Conservation (phyloP, 2,113 vertebrate genomes). For the Suricata suricatta region DNA sequence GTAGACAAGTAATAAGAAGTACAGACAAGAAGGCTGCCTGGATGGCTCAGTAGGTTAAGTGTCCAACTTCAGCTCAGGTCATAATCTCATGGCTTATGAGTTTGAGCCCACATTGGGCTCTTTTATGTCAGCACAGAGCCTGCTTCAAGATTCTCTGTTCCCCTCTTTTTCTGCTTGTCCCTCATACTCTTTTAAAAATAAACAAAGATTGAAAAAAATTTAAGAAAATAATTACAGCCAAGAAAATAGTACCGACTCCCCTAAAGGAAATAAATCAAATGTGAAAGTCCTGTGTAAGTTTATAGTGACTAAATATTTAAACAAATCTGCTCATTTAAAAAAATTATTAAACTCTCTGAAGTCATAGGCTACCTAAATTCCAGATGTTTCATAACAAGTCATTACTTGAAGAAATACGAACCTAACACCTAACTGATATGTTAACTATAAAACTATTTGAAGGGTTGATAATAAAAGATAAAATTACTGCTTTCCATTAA, state of each 20-base stretch:
- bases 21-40: neutral
- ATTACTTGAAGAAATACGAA: neutral
- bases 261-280: neutral
- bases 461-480: neutral
- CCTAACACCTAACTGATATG: neutral
- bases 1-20: neutral
- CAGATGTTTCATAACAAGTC: neutral
- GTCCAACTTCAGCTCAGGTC: too few relatives aligned
- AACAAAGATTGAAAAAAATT: too few relatives aligned
- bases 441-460: neutral
- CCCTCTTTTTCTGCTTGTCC: too few relatives aligned
- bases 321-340: neutral
- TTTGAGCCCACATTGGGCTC: too few relatives aligned
- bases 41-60: too few relatives aligned
- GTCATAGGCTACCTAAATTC: neutral
- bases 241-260: neutral
- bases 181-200: too few relatives aligned
- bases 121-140: too few relatives aligned
- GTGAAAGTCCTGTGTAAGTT: neutral
- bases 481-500: neutral
- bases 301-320: neutral
- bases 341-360: conserved; percentile 30
- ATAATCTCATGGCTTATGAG: too few relatives aligned
- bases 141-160: too few relatives aligned
- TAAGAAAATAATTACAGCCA: neutral